phyloP scores from a whole-genome alignment of 2,113 vertebrate genomes.

The Andinoacara biseriatus region DNA sequence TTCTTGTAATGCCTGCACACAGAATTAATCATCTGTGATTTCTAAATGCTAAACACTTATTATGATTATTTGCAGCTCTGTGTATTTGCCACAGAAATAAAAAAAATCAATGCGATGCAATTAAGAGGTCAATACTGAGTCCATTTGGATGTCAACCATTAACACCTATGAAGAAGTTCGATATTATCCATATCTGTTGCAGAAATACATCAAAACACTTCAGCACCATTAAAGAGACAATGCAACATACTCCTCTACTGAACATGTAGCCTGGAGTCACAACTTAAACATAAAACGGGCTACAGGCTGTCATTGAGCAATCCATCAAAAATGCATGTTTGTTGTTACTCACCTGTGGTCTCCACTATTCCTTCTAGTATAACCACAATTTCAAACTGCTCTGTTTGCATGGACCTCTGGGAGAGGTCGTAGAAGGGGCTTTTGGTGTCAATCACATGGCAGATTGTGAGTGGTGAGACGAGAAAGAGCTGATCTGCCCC shows the following conservation, averaged over 20 bases:
- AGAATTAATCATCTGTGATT: constrained; percentile 41
- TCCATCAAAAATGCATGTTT: background rate
- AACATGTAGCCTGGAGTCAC: constrained; percentile 19
- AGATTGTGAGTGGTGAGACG: constrained; percentile 98
- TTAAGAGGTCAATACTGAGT: constrained; percentile 52
- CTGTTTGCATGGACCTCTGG: constrained; percentile 95
- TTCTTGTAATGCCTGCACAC: background rate
- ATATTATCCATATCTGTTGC: constrained; percentile 11
- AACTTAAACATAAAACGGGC: background rate
- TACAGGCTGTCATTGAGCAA: background rate
- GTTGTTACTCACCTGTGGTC: constrained; percentile 92
- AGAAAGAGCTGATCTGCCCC: constrained; percentile 99
- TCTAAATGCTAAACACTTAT: constrained; percentile 21
- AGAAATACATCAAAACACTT: background rate
- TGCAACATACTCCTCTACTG: background rate
- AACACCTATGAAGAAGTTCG: constrained; percentile 25
- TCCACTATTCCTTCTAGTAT: constrained; percentile 99
- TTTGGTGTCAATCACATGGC: constrained; percentile 98
- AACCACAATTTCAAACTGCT: constrained; percentile 99
- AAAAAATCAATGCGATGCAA: constrained; percentile 64
- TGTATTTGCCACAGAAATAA: constrained; percentile 31
- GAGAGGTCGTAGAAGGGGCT: constrained; percentile 99
- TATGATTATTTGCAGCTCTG: constrained; percentile 24
- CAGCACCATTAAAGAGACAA: background rate
- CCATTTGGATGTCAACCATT: constrained; percentile 33